A percentile compares a stretch with the other conserved stretches of the same genome.
These are phyloP conservation scores for Xiphophorus couchianus DNA, from an alignment of 2,113 vertebrate species.

Conservation along the genomic window DNA sequence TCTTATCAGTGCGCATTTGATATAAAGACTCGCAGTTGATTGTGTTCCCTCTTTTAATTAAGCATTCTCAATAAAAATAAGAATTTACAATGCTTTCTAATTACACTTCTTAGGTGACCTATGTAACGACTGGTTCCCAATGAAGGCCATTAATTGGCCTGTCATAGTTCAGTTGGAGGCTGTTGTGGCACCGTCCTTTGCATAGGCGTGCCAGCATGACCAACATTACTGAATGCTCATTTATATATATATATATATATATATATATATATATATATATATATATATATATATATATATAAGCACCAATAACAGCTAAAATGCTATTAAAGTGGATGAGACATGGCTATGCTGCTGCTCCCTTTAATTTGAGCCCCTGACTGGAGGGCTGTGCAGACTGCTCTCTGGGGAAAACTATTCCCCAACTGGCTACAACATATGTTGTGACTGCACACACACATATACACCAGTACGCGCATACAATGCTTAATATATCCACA, in stretches of 20 bases:
- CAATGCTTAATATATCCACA: conserved; percentile 18
- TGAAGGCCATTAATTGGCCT: conserved; percentile 95
- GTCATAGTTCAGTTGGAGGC: conserved; percentile 91
- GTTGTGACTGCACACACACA: conserved; percentile 40
- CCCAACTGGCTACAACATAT: conserved; percentile 59
- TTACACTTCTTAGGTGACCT: conserved; percentile 95
- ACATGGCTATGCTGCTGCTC: conserved; percentile 84
- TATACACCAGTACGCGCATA: conserved; percentile 8
- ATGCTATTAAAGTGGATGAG: conserved; percentile 90
- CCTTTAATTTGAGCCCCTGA: conserved; percentile 91
- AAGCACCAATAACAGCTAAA: conserved; percentile 89
- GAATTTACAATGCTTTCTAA: conserved; percentile 95
- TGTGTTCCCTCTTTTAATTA: conserved; percentile 82
- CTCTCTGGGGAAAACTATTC: conserved; percentile 81
- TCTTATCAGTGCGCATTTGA: conserved; percentile 88
- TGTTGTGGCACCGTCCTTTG: conserved; percentile 94
- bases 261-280: too few species aligned
- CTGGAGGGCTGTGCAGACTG: conserved; percentile 86
- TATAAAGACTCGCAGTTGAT: conserved; percentile 85
- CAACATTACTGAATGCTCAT: conserved; percentile 88
- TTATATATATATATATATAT: conserved; percentile 49
- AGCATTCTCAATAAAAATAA: conserved; percentile 90
- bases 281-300: conserved; percentile 38
- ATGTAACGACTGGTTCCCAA: conserved; percentile 88
- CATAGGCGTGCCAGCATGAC: conserved; percentile 84